Conservation (phyloP, 2,888 invertebrate genomes). For the Cactoblastis cactorum region DNA sequence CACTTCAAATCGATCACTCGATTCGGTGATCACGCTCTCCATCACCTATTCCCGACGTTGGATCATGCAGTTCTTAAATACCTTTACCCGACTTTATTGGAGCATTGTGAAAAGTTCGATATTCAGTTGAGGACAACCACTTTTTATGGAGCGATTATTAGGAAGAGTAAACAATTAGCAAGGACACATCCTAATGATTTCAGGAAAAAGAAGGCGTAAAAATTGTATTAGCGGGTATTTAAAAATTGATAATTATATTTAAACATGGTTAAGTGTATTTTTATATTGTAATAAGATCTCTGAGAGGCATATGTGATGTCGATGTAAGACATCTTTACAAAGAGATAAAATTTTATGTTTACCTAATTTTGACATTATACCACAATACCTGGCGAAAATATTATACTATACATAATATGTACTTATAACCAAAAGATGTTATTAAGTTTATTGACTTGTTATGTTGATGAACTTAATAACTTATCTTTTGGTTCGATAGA, state of each 20-base stretch:
- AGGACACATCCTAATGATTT: constrained; percentile 58
- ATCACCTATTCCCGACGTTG: constrained; percentile 89
- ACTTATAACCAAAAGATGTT: too few relatives aligned
- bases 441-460: too few relatives aligned
- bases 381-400: too few relatives aligned
- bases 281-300: too few relatives aligned
- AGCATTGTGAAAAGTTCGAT: constrained; percentile 83
- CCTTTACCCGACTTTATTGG: constrained; percentile 80
- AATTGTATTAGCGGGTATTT: neutral
- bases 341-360: too few relatives aligned
- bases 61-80: constrained; percentile 86
- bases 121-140: constrained; percentile 68
- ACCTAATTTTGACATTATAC: too few relatives aligned
- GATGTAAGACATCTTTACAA: too few relatives aligned
- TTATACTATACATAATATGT: too few relatives aligned
- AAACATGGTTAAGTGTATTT: neutral
- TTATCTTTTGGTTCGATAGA: too few relatives aligned
- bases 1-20: constrained; percentile 77
- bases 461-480: too few relatives aligned
- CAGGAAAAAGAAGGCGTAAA: constrained; percentile 15
- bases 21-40: constrained; percentile 88
- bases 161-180: constrained; percentile 79
- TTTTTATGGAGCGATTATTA: constrained; percentile 81
- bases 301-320: too few relatives aligned
- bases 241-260: neutral